phyloP scores from a whole-genome alignment of 23 tunicate species.

The Ciona savignyi region DNA sequence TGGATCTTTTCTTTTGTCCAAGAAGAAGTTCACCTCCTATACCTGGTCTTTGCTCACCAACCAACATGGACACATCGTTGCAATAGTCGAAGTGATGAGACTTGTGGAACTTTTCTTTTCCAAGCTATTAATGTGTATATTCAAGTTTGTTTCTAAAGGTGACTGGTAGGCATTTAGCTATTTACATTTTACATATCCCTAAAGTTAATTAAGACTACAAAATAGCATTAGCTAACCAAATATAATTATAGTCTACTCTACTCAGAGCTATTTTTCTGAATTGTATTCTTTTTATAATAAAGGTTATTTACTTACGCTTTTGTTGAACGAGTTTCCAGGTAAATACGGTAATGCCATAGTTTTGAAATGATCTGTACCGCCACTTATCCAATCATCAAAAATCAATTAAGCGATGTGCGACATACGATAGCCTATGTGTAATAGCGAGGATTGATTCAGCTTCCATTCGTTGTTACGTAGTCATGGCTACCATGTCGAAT shows the following conservation, averaged over 20 bases:
- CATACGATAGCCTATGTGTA: not conserved
- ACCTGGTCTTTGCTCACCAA: slow-evolving; percentile 91
- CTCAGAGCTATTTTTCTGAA: no score
- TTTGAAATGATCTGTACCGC: not conserved
- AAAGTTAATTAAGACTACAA: no score
- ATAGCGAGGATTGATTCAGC: not conserved
- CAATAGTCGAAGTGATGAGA: slow-evolving; percentile 92
- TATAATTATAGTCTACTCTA: no score
- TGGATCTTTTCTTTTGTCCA: slow-evolving; percentile 79
- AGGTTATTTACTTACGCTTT: slow-evolving; percentile 17
- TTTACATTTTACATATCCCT: no score
- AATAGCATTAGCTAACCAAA: no score
- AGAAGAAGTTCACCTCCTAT: slow-evolving; percentile 85
- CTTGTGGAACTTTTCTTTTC: slow-evolving; percentile 92
- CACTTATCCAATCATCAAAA: not conserved
- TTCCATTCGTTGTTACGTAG: not conserved
- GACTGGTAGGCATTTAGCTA: no score
- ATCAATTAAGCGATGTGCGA: not conserved
- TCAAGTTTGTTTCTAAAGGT: not conserved
- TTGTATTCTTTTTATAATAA: no score
- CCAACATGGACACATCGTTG: slow-evolving; percentile 87
- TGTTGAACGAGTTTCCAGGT: slow-evolving; percentile 86
- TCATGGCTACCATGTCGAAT: not conserved
- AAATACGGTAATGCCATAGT: slow-evolving; percentile 79
- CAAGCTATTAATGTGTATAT: slow-evolving; percentile 46